These are phyloP conservation scores for Chrysodeixis includens DNA, from an alignment of 2,888 invertebrate genomes.

Conservation along the genomic window DNA sequence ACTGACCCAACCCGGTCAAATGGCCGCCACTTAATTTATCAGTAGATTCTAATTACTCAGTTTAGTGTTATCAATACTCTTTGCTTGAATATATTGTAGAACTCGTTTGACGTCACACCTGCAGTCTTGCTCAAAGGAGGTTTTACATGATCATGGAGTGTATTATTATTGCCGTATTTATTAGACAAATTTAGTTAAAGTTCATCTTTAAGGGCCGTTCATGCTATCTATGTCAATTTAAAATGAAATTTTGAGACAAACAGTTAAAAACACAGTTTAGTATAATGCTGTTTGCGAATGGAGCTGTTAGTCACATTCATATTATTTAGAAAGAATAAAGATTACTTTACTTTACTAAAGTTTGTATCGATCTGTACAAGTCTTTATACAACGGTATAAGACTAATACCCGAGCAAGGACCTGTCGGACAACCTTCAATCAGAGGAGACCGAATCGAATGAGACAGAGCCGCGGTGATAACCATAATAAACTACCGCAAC, in stretches of 20 bases:
- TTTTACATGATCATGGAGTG: slow-evolving; percentile 42
- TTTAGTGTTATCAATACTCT: slow-evolving; percentile 26
- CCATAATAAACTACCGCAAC: slow-evolving; percentile 60
- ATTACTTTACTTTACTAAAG: too few species aligned
- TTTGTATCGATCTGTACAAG: slow-evolving; percentile 13
- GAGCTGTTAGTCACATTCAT: too few species aligned
- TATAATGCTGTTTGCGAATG: too few species aligned
- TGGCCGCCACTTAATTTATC: not conserved
- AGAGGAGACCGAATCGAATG: slow-evolving; percentile 68
- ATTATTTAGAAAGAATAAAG: too few species aligned
- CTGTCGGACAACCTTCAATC: slow-evolving; percentile 71
- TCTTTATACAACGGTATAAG: slow-evolving; percentile 34
- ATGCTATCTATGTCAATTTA: too few species aligned
- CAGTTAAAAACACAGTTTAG: too few species aligned
- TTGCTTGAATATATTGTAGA: slow-evolving; percentile 24
- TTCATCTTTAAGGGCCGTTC: too few species aligned
- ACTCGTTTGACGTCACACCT: slow-evolving; percentile 28
- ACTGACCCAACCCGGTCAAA: not conserved
- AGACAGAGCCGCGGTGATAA: slow-evolving; percentile 56
- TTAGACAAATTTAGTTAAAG: too few species aligned
- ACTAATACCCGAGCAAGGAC: slow-evolving; percentile 59
- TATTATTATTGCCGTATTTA: too few species aligned
- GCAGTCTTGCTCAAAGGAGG: slow-evolving; percentile 27
- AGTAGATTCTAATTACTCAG: slow-evolving; percentile 26
- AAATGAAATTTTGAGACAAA: too few species aligned